These are phyloP conservation scores for Sigmodon hispidus DNA, from an alignment of 2,113 vertebrate species.

Conservation along the genomic window DNA sequence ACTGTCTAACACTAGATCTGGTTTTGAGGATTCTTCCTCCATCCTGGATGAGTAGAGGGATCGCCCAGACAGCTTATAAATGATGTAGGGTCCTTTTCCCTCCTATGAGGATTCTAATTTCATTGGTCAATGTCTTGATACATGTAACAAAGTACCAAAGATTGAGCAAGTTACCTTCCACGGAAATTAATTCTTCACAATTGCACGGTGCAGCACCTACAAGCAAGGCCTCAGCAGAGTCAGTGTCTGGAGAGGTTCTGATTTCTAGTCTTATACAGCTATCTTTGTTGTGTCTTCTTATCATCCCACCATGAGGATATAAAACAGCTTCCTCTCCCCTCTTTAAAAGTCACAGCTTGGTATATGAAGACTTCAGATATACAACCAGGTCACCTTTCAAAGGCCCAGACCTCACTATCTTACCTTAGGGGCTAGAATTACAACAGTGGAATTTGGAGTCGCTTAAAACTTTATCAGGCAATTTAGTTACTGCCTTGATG, in stretches of 20 bases:
- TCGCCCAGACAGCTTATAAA: background rate
- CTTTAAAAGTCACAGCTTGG: background rate
- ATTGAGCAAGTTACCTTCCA: background rate
- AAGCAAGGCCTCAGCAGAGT: background rate
- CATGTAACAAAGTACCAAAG: background rate
- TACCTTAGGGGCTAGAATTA: background rate
- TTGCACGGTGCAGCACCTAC: background rate
- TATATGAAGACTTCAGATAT: background rate
- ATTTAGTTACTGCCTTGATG: accelerated
- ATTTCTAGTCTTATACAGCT: background rate
- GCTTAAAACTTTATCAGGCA: background rate
- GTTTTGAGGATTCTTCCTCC: background rate
- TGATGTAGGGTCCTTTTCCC: background rate
- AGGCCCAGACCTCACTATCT: background rate
- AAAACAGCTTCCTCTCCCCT: background rate
- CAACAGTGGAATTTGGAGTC: background rate
- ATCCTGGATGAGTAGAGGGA: background rate
- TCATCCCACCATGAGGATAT: background rate
- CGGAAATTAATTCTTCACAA: background rate
- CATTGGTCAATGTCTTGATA: background rate
- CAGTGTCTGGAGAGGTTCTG: background rate
- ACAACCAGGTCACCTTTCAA: background rate
- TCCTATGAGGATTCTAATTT: no score
- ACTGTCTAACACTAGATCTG: background rate
- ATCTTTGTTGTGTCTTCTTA: background rate